Evolutionary conservation across 2,888 invertebrate species (phyloP), one percentile per base, ranked within the genome.

Genomic region (Halocaridina rubra): DNA sequence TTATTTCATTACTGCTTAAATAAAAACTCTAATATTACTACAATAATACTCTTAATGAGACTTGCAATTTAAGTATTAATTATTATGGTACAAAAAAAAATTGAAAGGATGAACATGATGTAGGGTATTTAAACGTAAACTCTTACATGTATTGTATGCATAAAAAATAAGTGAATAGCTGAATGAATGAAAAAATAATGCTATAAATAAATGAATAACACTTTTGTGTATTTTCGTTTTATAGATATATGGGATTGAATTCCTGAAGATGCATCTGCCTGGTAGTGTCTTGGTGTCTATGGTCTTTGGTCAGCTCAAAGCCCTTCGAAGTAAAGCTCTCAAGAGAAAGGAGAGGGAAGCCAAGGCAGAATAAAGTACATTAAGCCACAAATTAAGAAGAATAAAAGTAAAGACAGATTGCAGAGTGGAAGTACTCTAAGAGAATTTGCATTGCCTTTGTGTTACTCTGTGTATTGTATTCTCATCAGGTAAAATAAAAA

Each of bases 161-260:
- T 13, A 27, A 29, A 22, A 22, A 22, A 24, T 27, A 4, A 19
- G 7, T 30, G 22, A 27, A 16, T n/a, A n/a, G n/a, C n/a, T n/a
- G n/a, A n/a, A n/a, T n/a, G n/a, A n/a, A n/a, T n/a, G n/a, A n/a
- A n/a, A n/a, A n/a, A n/a, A n/a, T n/a, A n/a, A n/a, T n/a, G n/a
- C n/a, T n/a, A n/a, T n/a, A n/a, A n/a, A n/a, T n/a, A n/a, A n/a
- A n/a, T n/a, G n/a, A n/a, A n/a, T n/a, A n/a, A n/a, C n/a, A n/a
- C n/a, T n/a, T n/a, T n/a, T 27, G 10, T n/a, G 29, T 16, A 46
- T 61, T n/a, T 13, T 30, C 13, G 30, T 24, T 22, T n/a, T 22
- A 30, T 77, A 82, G 81, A 32, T 77, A 10, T 82, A 76, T 57
- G 46, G 76, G 29, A 71, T 77, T 19, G 81, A 82, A 64, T n/a